Conservation (phyloP, 2,888 invertebrate genomes). For the Polymixis lichenea region DNA sequence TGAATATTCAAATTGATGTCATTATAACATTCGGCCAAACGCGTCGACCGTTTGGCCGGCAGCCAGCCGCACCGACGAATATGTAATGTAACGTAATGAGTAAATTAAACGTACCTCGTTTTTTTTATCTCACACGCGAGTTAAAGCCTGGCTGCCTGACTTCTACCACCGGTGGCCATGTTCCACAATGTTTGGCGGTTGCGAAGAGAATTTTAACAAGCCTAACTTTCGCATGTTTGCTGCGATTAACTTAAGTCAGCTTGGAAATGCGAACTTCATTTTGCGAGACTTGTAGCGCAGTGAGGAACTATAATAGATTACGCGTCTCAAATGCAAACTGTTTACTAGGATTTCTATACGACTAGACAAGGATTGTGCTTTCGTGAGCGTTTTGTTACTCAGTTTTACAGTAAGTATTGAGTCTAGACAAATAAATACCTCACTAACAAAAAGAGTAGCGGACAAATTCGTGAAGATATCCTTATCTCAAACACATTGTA, state of each 20-base stretch:
- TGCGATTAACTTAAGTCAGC: slow-evolving; percentile 62
- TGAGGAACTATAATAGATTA: slow-evolving; percentile 61
- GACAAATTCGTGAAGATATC: slow-evolving; percentile 62
- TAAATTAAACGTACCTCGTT: slow-evolving; percentile 83
- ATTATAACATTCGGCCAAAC: slow-evolving; percentile 89
- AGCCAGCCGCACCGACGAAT: slow-evolving; percentile 84
- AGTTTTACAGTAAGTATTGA: slow-evolving; percentile 22
- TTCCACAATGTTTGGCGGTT: slow-evolving; percentile 67
- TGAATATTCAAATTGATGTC: slow-evolving; percentile 91
- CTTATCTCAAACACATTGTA: slow-evolving; percentile 71
- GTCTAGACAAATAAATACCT: slow-evolving; percentile 58
- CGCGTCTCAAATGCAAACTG: slow-evolving; percentile 53
- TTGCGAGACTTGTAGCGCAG: slow-evolving; percentile 52
- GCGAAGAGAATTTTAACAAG: slow-evolving; percentile 71
- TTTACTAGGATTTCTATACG: slow-evolving; percentile 48
- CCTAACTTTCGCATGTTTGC: slow-evolving; percentile 68
- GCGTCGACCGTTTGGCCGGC: slow-evolving; percentile 86
- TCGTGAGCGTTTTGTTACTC: slow-evolving; percentile 39
- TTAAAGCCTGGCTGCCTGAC: slow-evolving; percentile 70
- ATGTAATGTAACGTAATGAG: slow-evolving; percentile 89
- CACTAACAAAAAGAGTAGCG: slow-evolving; percentile 51
- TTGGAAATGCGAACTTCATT: slow-evolving; percentile 63
- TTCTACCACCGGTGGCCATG: slow-evolving; percentile 66
- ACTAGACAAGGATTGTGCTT: slow-evolving; percentile 39
- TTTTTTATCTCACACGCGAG: slow-evolving; percentile 81